These are phyloP conservation scores for Carassius carassius DNA, from an alignment of 2,113 vertebrate species.

Conservation along the genomic window DNA sequence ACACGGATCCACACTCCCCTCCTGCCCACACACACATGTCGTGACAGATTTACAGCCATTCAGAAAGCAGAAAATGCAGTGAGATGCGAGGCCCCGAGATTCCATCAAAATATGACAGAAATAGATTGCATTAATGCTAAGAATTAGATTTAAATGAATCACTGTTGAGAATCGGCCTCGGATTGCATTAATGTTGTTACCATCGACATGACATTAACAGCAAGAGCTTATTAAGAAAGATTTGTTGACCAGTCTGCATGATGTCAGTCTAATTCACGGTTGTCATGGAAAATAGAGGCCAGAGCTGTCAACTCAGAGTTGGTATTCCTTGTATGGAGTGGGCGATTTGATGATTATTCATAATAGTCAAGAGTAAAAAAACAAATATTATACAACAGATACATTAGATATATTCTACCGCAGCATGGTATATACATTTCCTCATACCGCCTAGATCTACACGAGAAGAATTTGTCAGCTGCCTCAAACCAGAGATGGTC, in stretches of 20 bases:
- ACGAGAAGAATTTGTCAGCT: background rate
- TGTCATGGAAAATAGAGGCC: constrained; percentile 17
- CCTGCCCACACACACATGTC: background rate
- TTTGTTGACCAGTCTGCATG: background rate
- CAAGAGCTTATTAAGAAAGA: constrained; percentile 31
- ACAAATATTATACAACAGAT: background rate
- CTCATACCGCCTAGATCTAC: background rate
- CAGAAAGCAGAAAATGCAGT: background rate
- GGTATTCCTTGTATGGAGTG: background rate
- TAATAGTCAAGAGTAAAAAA: background rate
- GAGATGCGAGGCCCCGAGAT: background rate
- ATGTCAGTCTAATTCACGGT: constrained; percentile 20
- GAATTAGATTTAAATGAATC: constrained; percentile 14
- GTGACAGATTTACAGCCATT: background rate
- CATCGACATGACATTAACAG: constrained; percentile 7
- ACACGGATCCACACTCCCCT: background rate
- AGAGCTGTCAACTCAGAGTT: background rate
- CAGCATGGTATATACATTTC: background rate
- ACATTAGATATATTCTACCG: background rate
- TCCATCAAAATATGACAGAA: background rate
- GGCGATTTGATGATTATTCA: background rate
- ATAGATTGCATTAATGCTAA: constrained; percentile 20
- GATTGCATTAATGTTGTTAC: constrained; percentile 17
- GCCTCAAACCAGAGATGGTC: constrained; percentile 4
- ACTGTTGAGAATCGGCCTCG: background rate